Evolutionary conservation across 1,140 invertebrate species (phyloP), one percentile per base, ranked within the genome.

Genomic region (Augochlora pura): DNA sequence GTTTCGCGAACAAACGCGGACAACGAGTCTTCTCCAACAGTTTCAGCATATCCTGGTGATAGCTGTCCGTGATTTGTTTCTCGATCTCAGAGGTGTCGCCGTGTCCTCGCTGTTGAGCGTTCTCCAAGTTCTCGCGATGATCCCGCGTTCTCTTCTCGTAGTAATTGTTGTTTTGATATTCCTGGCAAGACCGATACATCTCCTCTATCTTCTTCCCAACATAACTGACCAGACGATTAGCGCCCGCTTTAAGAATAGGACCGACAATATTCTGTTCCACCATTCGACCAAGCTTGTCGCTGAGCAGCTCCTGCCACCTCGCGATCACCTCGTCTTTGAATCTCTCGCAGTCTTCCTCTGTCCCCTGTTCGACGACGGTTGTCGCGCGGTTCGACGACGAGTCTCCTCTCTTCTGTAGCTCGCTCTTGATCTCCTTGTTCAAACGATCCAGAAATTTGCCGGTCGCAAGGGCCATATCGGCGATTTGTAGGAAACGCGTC

Each of bases 181-280:
- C 64, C 25, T 66, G 49, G 23, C 49, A 66, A 10, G 64, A 23
- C 7, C 46, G 64, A 10, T 46, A 66, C 14, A 8, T 21, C 27
- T 66, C 64, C 46, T 25, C 39, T 14, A 66, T 46, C 25, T 49
- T 66, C 12, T 49, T 23, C 12, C 39, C 64, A 46, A 5, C 64
- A 66, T 66, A 66, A 25, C 39, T 46, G 25, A 66, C 7, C 12
- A 66, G 42, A 23, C 14, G 6, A 66, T 66, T 66, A 66, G 39
- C 64, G 5, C 7, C 10, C 49, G 46, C 39, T 66, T 46, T 66
- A 66, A 66, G 64, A 21, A 66, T 46, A 66, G 64, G 64, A 23
- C 21, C 25, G 23, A 66, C 23, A 66, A 66, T 49, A 66, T 46
- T 5, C 12, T 23, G 21, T 66, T 6, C 9, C 49, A 66, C 23